A percentile compares a stretch with the other conserved stretches of the same genome.
phyloP scores from a whole-genome alignment of 2,888 invertebrate genomes.

The Melangyna quadrimaculata region DNA sequence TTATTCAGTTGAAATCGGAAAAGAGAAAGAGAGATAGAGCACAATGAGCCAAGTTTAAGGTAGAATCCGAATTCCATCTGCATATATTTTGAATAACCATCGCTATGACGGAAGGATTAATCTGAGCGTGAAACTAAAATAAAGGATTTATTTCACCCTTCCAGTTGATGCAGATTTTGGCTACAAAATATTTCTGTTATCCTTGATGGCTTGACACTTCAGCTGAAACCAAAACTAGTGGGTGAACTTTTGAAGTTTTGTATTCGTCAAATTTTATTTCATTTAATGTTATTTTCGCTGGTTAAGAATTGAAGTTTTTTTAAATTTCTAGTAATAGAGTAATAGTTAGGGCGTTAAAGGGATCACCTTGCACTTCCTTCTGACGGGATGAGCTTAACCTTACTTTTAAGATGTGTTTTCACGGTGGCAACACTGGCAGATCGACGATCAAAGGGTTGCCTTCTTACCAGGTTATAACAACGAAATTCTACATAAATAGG shows the following conservation, averaged over 20 bases:
- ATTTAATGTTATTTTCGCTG: too few species aligned
- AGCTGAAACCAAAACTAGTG: background rate
- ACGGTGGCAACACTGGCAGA: too few species aligned
- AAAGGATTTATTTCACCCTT: slow-evolving; percentile 40
- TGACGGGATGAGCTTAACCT: too few species aligned
- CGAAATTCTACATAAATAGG: too few species aligned
- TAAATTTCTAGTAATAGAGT: too few species aligned
- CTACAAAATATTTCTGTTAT: slow-evolving; percentile 34
- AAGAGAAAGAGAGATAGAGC: background rate
- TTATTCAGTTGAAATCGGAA: slow-evolving; percentile 42
- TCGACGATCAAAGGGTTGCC: too few species aligned
- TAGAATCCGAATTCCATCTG: slow-evolving; percentile 37
- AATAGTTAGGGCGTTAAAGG: too few species aligned
- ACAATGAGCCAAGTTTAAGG: background rate
- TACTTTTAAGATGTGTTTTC: too few species aligned
- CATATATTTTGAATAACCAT: slow-evolving; percentile 50
- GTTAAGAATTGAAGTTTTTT: too few species aligned
- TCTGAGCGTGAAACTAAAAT: slow-evolving; percentile 7
- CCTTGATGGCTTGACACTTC: slow-evolving; percentile 38
- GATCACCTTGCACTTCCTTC: too few species aligned
- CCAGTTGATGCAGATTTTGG: background rate
- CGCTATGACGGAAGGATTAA: slow-evolving; percentile 17
- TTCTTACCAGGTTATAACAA: too few species aligned
- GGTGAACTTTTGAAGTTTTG: background rate
- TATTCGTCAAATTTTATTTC: too few species aligned